Evolutionary conservation across 2,888 invertebrate genomes (phyloP).

Genomic region (Standfussiana lucernea): DNA sequence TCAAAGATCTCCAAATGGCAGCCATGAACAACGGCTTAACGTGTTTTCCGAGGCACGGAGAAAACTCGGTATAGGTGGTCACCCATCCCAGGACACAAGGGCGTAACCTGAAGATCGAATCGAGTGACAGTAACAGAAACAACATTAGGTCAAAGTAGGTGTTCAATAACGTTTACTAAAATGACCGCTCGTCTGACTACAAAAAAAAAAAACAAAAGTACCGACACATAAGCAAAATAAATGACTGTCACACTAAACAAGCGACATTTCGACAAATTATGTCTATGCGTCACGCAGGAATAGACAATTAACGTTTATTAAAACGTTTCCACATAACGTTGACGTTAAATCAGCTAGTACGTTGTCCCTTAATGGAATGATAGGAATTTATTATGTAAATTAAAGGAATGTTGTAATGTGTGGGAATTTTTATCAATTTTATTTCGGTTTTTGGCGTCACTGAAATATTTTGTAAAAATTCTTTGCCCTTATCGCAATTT

Average conservation of each 20-base stretch:
- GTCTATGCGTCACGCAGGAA: constrained; percentile 63
- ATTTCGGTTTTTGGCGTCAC: not conserved
- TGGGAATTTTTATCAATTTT: not conserved
- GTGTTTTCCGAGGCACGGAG: too few relatives aligned
- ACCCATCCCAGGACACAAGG: too few relatives aligned
- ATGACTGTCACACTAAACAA: constrained; percentile 34
- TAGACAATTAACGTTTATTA: constrained; percentile 66
- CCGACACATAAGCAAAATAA: constrained; percentile 8
- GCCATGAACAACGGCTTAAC: too few relatives aligned
- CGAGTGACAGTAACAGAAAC: too few relatives aligned
- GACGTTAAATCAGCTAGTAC: constrained; percentile 29
- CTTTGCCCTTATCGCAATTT: not conserved
- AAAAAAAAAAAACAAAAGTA: constrained; percentile 3
- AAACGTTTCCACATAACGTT: constrained; percentile 56
- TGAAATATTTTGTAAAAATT: not conserved
- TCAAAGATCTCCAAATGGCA: too few relatives aligned
- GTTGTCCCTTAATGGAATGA: constrained; percentile 26
- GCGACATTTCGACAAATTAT: constrained; percentile 52
- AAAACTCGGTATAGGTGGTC: too few relatives aligned
- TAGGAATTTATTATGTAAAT: constrained; percentile 26
- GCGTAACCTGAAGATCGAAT: too few relatives aligned
- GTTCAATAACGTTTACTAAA: too few relatives aligned
- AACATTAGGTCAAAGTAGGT: too few relatives aligned
- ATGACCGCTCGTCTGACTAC: not conserved
- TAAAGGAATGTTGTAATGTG: not conserved